phyloP scores from a whole-genome alignment of 2,113 vertebrate genomes.

The Rhea pennata region DNA sequence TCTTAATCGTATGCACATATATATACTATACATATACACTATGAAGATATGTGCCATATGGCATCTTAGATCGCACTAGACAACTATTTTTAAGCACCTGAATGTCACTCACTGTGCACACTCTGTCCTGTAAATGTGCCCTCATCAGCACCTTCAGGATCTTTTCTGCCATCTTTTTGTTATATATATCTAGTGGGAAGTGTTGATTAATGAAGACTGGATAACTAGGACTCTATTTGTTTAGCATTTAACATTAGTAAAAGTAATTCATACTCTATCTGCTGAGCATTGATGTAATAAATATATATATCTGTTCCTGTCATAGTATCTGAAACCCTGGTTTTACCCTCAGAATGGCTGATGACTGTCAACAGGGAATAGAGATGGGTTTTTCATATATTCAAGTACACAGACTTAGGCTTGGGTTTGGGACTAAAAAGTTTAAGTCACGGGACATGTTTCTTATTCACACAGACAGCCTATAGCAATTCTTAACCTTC shows the following conservation, averaged over 20 bases:
- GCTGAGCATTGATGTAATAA: neutral
- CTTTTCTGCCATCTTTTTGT: neutral
- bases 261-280: constrained; percentile 11
- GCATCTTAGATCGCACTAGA: neutral
- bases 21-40: accelerated
- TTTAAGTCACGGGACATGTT: accelerated
- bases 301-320: neutral
- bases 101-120: neutral
- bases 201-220: neutral
- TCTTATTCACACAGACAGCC: neutral
- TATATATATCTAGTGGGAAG: neutral
- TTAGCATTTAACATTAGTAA: neutral
- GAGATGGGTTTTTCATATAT: neutral
- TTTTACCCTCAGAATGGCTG: neutral
- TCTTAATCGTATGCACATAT: no score
- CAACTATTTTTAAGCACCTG: neutral
- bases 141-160: neutral
- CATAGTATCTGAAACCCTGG: neutral
- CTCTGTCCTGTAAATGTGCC: neutral
- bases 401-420: neutral
- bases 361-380: neutral
- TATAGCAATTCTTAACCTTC: neutral
- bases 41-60: neutral
- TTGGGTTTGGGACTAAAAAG: neutral
- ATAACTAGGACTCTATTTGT: neutral